Percentiles rank a stretch among this genome's conserved stretches.
Evolutionary conservation across 2,888 invertebrate species (phyloP).

Genomic region (Leptinotarsa tumamoca): DNA sequence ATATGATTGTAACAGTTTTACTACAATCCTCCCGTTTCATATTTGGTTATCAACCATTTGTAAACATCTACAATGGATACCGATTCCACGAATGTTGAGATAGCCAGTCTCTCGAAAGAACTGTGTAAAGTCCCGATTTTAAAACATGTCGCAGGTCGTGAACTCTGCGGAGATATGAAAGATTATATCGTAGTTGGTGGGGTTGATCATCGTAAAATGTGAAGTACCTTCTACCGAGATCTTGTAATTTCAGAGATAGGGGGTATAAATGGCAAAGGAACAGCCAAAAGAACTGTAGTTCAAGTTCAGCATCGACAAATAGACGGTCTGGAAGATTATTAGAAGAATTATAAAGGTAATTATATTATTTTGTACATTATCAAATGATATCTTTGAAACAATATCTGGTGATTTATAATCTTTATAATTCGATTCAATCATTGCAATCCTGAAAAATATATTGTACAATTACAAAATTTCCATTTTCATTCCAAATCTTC

Average conservation of each 20-base stretch:
- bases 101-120: neutral
- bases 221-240: neutral
- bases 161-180: neutral
- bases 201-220: neutral
- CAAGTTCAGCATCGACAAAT: neutral
- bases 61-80: neutral
- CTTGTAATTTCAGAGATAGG: neutral
- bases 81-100: neutral
- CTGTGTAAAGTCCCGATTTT: neutral
- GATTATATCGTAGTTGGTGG: neutral
- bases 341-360: neutral
- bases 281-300: neutral
- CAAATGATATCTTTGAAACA: too few species aligned
- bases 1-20: too few species aligned
- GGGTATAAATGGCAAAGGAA: neutral
- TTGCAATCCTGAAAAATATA: too few species aligned
- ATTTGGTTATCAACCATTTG: neutral
- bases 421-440: too few species aligned
- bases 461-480: too few species aligned
- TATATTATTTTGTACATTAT: neutral
- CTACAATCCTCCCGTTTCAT: neutral
- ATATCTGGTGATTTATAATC: too few species aligned
- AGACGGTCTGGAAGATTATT: neutral
- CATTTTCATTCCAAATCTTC: too few species aligned
- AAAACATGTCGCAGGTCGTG: neutral